These are phyloP conservation scores for Lanius collurio DNA, from an alignment of 2,113 vertebrate genomes.

Conservation along the genomic window DNA sequence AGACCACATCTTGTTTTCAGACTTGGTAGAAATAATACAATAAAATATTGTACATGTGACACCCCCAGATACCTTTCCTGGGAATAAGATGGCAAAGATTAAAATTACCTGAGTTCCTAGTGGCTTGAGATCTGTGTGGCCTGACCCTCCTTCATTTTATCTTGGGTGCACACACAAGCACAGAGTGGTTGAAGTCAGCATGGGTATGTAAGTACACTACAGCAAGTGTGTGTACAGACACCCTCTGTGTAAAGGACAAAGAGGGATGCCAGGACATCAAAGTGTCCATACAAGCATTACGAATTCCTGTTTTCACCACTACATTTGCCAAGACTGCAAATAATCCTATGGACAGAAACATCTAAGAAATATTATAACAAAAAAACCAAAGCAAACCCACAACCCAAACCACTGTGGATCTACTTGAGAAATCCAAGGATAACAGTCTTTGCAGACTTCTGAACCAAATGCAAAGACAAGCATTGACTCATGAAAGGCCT, in stretches of 20 bases:
- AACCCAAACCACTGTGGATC: not conserved
- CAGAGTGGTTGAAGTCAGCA: not conserved
- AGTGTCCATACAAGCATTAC: not conserved
- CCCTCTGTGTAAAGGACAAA: not conserved
- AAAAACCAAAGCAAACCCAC: too few species aligned
- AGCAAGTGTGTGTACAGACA: not conserved
- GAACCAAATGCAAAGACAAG: not conserved
- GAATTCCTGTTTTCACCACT: not conserved
- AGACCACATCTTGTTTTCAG: not conserved
- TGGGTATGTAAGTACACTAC: not conserved
- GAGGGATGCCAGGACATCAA: not conserved
- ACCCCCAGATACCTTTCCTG: not conserved
- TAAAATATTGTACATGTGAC: not conserved
- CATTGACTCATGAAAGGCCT: not conserved
- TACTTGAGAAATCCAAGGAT: not conserved
- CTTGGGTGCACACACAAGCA: not conserved
- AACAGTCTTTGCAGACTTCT: not conserved
- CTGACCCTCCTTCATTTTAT: not conserved
- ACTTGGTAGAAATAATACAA: not conserved
- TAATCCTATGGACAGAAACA: not conserved
- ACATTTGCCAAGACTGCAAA: not conserved
- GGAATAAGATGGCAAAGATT: not conserved
- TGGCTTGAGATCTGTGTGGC: not conserved
- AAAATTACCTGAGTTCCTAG: not conserved
- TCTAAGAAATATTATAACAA: not conserved